Evolutionary conservation across 2,113 vertebrate species (phyloP), one percentile per base, ranked within the genome.

Genomic region (Megaceryle maxima): DNA sequence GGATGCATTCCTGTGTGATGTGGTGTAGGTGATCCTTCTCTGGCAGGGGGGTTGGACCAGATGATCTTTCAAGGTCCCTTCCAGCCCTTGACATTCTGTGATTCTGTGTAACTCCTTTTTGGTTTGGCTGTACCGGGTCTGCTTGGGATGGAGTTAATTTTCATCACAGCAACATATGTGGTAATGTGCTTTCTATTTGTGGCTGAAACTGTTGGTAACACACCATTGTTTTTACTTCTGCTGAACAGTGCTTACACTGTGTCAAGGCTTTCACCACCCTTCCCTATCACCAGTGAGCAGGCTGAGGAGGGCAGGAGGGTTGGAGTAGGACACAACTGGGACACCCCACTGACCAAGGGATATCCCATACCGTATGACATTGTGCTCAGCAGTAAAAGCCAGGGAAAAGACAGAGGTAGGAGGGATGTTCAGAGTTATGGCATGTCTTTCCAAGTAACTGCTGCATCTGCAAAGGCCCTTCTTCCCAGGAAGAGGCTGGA

Each of bases 401-500:
- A 17, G 6, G 7, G 8, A 19, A 60, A 87, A 60, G 37, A 66
- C 51, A 25, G 25, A 79, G n/a, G 21, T 90, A 86, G 12, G 15
- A 16, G 7, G 6, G 15, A 41, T 55, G 28, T 62, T 66, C 33
- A 39, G 29, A 86, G 33, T 51, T 55, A 13, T 0, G 0, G 7
- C 0, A 1, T 43, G 18, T 44, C 44, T 81, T 67, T 21, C n/a
- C 26, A 70, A 21, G 19, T 67, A 73, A 35, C 35, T 14, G 1
- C 3, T 66, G 21, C 3, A 3, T 48, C 26, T 88, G 26, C 35
- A 73, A 62, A 70, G 67, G 31, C 10, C 39, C 33, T 87, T 21
- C 77, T 70, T 63, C 46, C 55, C 53, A 16, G 60, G 44, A 70
- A 12, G 56, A 63, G 51, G 10, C 51, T 78, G 73, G 66, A 35